Evolutionary conservation across 2,888 invertebrate species (phyloP).

Genomic region (Morinoia aosen): DNA sequence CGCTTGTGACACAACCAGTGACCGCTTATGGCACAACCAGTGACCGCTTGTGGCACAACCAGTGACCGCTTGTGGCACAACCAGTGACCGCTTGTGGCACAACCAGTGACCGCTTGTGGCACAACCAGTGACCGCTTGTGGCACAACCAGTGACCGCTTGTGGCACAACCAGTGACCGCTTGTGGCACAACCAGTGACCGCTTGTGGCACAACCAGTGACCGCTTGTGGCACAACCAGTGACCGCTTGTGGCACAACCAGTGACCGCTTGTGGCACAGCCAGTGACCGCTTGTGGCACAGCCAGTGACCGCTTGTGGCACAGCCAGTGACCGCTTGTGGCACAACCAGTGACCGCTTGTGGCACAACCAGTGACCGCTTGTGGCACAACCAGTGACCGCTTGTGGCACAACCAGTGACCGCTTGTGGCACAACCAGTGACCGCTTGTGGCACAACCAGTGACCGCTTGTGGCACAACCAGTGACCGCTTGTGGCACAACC

Average conservation of each 20-base stretch:
- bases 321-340: background rate
- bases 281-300: too few species aligned
- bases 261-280: background rate
- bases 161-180: too few species aligned
- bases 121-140: background rate
- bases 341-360: background rate
- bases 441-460: background rate
- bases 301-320: too few species aligned
- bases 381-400: too few species aligned
- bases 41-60: background rate
- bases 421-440: background rate
- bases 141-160: background rate
- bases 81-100: too few species aligned
- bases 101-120: background rate
- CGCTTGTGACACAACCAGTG: background rate
- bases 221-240: background rate
- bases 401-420: too few species aligned
- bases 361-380: background rate
- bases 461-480: too few species aligned
- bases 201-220: background rate
- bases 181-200: too few species aligned
- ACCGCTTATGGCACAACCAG: too few species aligned
- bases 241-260: too few species aligned
- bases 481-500: background rate
- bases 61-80: too few species aligned